These are phyloP conservation scores for Hermetia illucens DNA, from an alignment of 1,140 invertebrate species.

Conservation along the genomic window DNA sequence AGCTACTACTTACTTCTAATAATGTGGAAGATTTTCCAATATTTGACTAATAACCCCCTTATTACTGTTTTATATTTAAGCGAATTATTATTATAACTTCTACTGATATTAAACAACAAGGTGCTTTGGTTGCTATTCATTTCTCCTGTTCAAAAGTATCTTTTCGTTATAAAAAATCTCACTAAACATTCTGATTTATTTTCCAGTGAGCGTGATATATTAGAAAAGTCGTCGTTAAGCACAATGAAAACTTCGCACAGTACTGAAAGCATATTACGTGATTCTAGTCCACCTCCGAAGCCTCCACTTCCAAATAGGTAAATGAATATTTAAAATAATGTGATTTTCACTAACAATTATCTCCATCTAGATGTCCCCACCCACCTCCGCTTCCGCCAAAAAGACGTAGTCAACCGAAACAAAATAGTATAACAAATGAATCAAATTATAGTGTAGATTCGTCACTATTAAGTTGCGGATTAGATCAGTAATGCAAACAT, in stretches of 20 bases:
- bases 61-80: too few species aligned
- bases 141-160: too few species aligned
- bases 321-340: constrained; percentile 14
- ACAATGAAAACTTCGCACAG: constrained; percentile 54
- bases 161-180: too few species aligned
- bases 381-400: constrained; percentile 67
- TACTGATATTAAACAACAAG: too few species aligned
- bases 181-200: too few species aligned
- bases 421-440: constrained; percentile 32
- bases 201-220: constrained; percentile 23
- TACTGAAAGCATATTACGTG: constrained; percentile 44
- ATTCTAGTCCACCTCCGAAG: constrained; percentile 62
- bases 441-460: constrained; percentile 34
- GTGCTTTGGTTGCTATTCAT: too few species aligned
- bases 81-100: too few species aligned
- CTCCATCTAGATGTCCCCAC: constrained; percentile 17
- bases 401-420: constrained; percentile 36
- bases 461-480: constrained; percentile 36
- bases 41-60: too few species aligned
- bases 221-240: constrained; percentile 31
- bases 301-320: constrained; percentile 63
- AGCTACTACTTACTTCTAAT: too few species aligned
- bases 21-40: too few species aligned
- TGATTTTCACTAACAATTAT: too few species aligned
- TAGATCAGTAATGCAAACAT: constrained; percentile 33